phyloP scores from a whole-genome alignment of 2,888 invertebrate genomes.

The Cephus rjabovi region DNA sequence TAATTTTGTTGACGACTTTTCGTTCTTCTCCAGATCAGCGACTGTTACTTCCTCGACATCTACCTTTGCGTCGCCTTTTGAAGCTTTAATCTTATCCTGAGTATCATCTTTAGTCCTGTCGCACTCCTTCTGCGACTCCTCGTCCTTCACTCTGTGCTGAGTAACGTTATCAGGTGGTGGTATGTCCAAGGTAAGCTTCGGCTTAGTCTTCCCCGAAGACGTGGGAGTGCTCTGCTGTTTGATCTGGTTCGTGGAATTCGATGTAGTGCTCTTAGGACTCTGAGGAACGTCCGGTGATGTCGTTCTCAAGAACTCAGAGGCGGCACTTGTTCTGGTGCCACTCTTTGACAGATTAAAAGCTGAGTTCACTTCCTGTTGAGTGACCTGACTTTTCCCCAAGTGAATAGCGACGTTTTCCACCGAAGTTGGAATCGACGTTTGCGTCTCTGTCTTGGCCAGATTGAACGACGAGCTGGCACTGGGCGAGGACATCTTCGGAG shows the following conservation, averaged over 20 bases:
- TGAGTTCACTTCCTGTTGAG: slow-evolving; percentile 26
- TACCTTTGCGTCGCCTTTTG: slow-evolving; percentile 6
- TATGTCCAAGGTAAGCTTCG: neutral
- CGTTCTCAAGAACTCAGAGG: neutral
- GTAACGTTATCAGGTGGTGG: neutral
- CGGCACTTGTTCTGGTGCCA: slow-evolving; percentile 14
- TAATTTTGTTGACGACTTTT: slow-evolving; percentile 20
- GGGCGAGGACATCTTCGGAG: slow-evolving; percentile 44
- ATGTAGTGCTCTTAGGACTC: neutral
- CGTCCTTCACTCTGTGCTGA: slow-evolving; percentile 11
- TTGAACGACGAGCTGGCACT: slow-evolving; percentile 34
- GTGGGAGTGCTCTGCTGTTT: neutral
- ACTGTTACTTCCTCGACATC: slow-evolving; percentile 13
- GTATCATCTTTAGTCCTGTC: slow-evolving; percentile 22
- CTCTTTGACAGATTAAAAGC: slow-evolving; percentile 50
- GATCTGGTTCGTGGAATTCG: neutral
- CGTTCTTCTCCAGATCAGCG: slow-evolving; percentile 12
- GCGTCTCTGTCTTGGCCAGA: slow-evolving; percentile 38
- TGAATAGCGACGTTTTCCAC: slow-evolving; percentile 38
- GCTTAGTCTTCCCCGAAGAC: neutral
- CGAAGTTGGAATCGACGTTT: slow-evolving; percentile 21
- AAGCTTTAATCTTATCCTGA: neutral
- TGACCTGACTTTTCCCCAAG: slow-evolving; percentile 29
- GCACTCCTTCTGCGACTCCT: slow-evolving; percentile 11
- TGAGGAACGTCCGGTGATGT: neutral